These are phyloP conservation scores for Dendrolimus punctatus DNA, from an alignment of 1,140 invertebrate genomes.

Conservation along the genomic window DNA sequence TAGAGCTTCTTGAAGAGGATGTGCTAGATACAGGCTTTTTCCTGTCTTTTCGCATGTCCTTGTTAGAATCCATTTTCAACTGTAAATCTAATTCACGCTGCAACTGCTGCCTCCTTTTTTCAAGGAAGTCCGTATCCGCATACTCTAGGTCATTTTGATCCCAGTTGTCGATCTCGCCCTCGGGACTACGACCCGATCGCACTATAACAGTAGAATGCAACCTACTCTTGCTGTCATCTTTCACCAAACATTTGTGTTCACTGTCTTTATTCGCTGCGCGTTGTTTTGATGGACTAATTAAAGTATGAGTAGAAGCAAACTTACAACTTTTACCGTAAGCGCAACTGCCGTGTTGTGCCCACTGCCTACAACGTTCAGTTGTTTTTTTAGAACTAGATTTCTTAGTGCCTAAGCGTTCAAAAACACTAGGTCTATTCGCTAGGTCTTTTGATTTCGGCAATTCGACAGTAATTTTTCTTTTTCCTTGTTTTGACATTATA, in stretches of 20 bases:
- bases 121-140: slow-evolving; percentile 86
- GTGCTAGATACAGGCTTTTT: slow-evolving; percentile 78
- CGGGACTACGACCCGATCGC: slow-evolving; percentile 75
- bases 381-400: slow-evolving; percentile 72
- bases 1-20: slow-evolving; percentile 78
- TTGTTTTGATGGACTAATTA: slow-evolving; percentile 83
- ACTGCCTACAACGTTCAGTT: slow-evolving; percentile 81
- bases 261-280: slow-evolving; percentile 78
- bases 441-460: slow-evolving; percentile 79
- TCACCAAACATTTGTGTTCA: slow-evolving; percentile 73
- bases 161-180: slow-evolving; percentile 82
- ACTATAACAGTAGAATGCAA: slow-evolving; percentile 78
- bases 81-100: slow-evolving; percentile 85
- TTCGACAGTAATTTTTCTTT: slow-evolving; percentile 84
- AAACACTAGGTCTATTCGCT: slow-evolving; percentile 80
- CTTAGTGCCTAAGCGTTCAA: slow-evolving; percentile 84
- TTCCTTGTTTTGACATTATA: slow-evolving; percentile 84
- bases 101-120: slow-evolving; percentile 82
- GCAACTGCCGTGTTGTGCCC: slow-evolving; percentile 82
- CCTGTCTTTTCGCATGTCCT: slow-evolving; percentile 77
- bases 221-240: slow-evolving; percentile 77
- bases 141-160: slow-evolving; percentile 85
- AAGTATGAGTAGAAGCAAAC: slow-evolving; percentile 80
- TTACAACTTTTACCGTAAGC: slow-evolving; percentile 84
- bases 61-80: slow-evolving; percentile 76